A percentile compares a stretch with the other conserved stretches of the same genome.
Evolutionary conservation across 2,888 invertebrate genomes (phyloP).

Genomic region (Azorinus chamasolen): DNA sequence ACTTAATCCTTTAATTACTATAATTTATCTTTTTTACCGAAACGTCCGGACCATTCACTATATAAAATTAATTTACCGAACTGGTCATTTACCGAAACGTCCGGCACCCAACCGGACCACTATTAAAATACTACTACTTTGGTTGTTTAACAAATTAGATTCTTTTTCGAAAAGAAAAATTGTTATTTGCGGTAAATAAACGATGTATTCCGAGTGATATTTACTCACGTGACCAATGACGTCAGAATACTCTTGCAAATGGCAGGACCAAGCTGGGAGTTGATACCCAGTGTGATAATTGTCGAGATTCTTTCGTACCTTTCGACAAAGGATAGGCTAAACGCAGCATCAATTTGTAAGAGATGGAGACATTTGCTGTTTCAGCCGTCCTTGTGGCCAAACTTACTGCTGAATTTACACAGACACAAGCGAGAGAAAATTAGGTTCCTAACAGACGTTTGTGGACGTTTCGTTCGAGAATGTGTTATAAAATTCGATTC

Average conservation of each 20-base stretch:
- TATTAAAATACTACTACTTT: too few species aligned
- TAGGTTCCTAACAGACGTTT: conserved; percentile 82
- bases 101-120: too few species aligned
- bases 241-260: conserved; percentile 50
- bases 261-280: conserved; percentile 79
- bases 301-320: conserved; percentile 87
- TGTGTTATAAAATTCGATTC: conserved; percentile 84
- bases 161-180: neutral
- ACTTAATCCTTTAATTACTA: too few species aligned
- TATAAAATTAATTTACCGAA: too few species aligned
- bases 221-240: conserved; percentile 58
- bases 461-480: conserved; percentile 84
- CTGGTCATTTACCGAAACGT: too few species aligned
- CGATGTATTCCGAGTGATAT: conserved; percentile 9
- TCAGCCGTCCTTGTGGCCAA: conserved; percentile 84
- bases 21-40: too few species aligned
- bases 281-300: conserved; percentile 84
- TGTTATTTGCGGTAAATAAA: neutral
- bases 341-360: conserved; percentile 88
- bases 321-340: conserved; percentile 87
- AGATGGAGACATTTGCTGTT: conserved; percentile 88
- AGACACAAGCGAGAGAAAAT: conserved; percentile 73
- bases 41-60: too few species aligned
- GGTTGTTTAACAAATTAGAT: too few species aligned
- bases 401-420: conserved; percentile 71